Evolutionary conservation across 2,113 vertebrate genomes (phyloP).

Genomic region (Nettapus auritus): DNA sequence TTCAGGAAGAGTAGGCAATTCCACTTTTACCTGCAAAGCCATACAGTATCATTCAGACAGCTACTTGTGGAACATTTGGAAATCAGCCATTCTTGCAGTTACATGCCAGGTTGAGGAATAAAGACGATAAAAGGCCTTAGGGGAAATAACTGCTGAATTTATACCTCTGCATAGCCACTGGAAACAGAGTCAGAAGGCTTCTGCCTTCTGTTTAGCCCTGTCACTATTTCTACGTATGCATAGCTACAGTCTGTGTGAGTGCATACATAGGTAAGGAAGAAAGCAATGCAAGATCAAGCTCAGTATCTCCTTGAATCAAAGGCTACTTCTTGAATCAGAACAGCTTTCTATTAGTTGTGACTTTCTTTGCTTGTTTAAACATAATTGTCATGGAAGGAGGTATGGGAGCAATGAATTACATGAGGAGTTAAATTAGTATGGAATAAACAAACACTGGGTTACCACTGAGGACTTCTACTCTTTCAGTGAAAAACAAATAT

Average conservation of each 20-base stretch:
- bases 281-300: not conserved
- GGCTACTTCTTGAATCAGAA: not conserved
- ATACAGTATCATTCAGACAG: accelerated
- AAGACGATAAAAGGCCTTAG: not conserved
- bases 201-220: not conserved
- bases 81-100: not conserved
- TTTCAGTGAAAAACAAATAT: not conserved
- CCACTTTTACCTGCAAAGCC: not conserved
- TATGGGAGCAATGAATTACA: not conserved
- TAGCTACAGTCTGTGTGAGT: not conserved
- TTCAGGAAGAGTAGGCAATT: not conserved
- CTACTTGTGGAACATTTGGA: not conserved
- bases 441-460: not conserved
- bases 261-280: not conserved
- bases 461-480: not conserved
- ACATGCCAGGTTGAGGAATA: not conserved
- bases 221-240: not conserved
- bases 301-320: not conserved
- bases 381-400: not conserved
- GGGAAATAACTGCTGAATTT: not conserved
- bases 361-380: not conserved
- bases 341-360: not conserved
- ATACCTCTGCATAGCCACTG: not conserved
- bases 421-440: not conserved
- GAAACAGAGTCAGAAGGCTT: not conserved